Evolutionary conservation across 2,888 invertebrate genomes (phyloP).

Genomic region (Ceramica pisi): DNA sequence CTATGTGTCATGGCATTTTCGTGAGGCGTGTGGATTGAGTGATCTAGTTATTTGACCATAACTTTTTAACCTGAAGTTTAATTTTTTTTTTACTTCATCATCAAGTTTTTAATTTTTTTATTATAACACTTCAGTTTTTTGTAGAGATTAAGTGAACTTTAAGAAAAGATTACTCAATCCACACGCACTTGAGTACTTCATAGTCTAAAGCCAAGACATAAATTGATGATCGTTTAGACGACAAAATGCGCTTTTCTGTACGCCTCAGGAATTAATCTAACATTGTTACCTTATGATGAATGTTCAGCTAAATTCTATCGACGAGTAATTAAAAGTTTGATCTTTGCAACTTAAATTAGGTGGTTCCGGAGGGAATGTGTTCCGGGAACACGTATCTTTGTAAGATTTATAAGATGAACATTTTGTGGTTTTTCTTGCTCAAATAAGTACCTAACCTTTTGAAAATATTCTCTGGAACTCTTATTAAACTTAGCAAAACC

Average conservation of each 20-base stretch:
- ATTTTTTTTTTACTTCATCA: too few species aligned
- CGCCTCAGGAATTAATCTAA: slow-evolving; percentile 34
- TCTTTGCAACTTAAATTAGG: slow-evolving; percentile 40
- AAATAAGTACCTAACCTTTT: background rate
- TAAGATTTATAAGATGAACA: background rate
- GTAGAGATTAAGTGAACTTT: too few species aligned
- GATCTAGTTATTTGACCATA: too few species aligned
- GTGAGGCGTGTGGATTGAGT: too few species aligned
- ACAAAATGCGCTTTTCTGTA: too few species aligned
- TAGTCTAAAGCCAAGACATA: background rate
- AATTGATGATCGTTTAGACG: background rate
- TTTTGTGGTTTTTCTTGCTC: background rate
- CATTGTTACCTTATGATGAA: slow-evolving; percentile 49
- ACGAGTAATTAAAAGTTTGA: slow-evolving; percentile 60
- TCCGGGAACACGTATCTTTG: background rate
- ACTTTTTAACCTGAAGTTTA: too few species aligned
- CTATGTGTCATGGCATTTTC: too few species aligned
- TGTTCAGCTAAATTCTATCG: slow-evolving; percentile 45
- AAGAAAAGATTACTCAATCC: too few species aligned
- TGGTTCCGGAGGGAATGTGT: slow-evolving; percentile 15
- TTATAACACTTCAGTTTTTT: too few species aligned
- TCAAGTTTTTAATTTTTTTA: too few species aligned
- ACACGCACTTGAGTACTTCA: background rate
- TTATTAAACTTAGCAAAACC: background rate
- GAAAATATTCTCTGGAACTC: background rate